Evolutionary conservation across 1,140 invertebrate genomes (phyloP), one percentile per base, ranked within the genome.

Genomic region (Pygmarrhopalites habei): DNA sequence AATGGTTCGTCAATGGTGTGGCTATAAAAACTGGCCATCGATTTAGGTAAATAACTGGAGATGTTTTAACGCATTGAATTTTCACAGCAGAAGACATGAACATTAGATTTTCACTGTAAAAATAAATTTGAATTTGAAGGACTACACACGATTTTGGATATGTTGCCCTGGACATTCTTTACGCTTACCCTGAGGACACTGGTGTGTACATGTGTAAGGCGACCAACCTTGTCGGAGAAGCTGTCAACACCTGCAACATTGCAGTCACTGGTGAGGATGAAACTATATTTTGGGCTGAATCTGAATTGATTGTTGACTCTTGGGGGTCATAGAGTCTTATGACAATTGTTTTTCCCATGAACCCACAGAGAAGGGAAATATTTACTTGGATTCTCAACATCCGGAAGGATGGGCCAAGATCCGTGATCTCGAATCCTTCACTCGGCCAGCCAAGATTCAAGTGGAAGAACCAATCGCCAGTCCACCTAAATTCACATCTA

Each of bases 161-260:
- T 75, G 93, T 97, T 32, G 89, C 92, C 51, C 80, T 97, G 59
- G 93, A 97, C 75, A 89, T 98, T 72, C 78, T 96, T 12, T 95
- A 95, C 75, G 85, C 89, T 1, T 96, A 94, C 75, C 82, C 89
- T 51, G 93, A 97, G 79, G 94, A 97, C 77, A 88, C 88, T 62
- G 91, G 92, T 63, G 92, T 89, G 14, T 97, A 96, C 76, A 92
- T 92, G 81, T 95, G 92, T 79, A 88, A 89, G 75, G 94, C 94
- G 35, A 92, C 87, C 7, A 97, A 97, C 75, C 78, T 85, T 61
- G 82, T 90, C 69, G 95, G 94, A 58, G 89, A 95, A 82, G 92
- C 91, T 66, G 87, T 92, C 35, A 95, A 95, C 70, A 92, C 87
- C 1, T 92, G 90, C 75, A 88, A 85, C 67, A 86, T 98, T 72